Conservation (phyloP, 35 echinoderm and acorn worm species). For the Amphiura filiformis region DNA sequence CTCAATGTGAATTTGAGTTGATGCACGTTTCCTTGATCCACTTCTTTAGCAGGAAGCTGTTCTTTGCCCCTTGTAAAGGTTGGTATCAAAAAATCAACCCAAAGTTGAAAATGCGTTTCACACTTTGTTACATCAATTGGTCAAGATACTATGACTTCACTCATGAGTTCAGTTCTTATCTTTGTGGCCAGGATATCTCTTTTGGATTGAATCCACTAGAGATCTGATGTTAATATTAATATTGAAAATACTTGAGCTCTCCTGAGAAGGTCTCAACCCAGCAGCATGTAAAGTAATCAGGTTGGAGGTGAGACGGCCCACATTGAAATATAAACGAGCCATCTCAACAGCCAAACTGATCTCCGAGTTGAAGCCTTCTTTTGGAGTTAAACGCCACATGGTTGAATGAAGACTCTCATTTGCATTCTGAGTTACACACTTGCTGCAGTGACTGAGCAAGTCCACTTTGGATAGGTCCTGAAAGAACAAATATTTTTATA, state of each 20-base stretch:
- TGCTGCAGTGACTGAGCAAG: neutral
- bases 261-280: neutral
- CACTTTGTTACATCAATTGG: too few relatives aligned
- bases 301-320: neutral
- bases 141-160: too few relatives aligned
- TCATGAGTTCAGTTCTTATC: too few relatives aligned
- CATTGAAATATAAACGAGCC: neutral
- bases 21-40: conserved; percentile 37
- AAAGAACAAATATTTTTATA: too few relatives aligned
- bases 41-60: conserved; percentile 37
- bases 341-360: neutral
- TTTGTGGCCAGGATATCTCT: too few relatives aligned
- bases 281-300: neutral
- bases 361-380: neutral
- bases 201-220: too few relatives aligned
- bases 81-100: conserved; percentile 36
- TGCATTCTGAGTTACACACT: neutral
- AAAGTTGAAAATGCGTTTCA: too few relatives aligned
- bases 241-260: too few relatives aligned
- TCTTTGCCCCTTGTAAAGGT: conserved; percentile 54
- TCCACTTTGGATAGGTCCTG: neutral
- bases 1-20: conserved; percentile 44
- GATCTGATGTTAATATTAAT: too few relatives aligned
- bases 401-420: neutral
- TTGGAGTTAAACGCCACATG: neutral